Evolutionary conservation across 2,888 invertebrate genomes (phyloP).

Genomic region (Zaprionus obscuricornis): DNA sequence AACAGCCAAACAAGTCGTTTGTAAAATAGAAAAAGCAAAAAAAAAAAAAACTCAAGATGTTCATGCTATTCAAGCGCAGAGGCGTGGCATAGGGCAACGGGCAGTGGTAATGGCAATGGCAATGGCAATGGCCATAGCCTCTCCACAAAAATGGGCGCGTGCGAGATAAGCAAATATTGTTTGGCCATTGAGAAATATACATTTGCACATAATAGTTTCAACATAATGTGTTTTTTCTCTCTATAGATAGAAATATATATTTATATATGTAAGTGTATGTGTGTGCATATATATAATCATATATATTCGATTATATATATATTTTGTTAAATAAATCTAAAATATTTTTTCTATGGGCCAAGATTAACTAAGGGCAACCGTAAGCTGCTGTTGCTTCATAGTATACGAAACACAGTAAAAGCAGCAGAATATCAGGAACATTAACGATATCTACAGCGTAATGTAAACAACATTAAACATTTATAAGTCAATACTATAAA

Average conservation of each 20-base stretch:
- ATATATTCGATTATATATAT: no score
- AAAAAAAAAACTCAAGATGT: constrained; percentile 5
- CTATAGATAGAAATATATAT: no score
- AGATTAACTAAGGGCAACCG: no score
- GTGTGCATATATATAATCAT: no score
- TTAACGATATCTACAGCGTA: constrained; percentile 12
- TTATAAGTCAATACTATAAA: constrained; percentile 2
- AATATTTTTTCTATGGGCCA: not conserved
- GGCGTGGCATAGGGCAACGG: constrained; percentile 11
- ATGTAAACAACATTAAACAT: constrained; percentile 9
- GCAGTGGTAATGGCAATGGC: constrained; percentile 8
- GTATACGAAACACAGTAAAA: constrained; percentile 48
- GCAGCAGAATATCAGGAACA: no score
- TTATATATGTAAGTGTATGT: no score
- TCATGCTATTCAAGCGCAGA: constrained; percentile 6
- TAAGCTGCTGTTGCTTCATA: constrained; percentile 5
- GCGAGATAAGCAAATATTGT: constrained; percentile 41
- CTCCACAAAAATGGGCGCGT: constrained; percentile 46
- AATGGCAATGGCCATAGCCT: not conserved
- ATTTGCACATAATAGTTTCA: constrained; percentile 48
- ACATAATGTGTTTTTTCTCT: constrained; percentile 9
- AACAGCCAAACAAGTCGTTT: constrained; percentile 55
- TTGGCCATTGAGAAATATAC: constrained; percentile 39
- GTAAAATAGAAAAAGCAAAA: constrained; percentile 27
- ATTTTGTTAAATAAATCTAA: constrained; percentile 18